These are phyloP conservation scores for Salvelinus fontinalis DNA, from an alignment of 2,113 vertebrate genomes.

Conservation along the genomic window DNA sequence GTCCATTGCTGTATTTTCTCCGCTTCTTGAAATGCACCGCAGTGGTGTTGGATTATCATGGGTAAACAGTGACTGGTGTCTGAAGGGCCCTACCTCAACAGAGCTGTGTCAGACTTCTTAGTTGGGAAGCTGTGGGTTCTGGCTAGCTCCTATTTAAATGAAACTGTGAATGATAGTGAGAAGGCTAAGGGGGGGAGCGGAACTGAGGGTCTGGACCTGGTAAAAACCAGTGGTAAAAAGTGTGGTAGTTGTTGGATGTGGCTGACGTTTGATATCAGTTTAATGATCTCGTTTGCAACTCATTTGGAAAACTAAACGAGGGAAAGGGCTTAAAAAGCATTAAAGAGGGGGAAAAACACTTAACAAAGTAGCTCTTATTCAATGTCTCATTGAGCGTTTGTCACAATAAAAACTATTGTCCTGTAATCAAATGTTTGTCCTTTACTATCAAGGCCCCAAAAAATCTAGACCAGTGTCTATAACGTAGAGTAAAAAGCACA, in stretches of 20 bases:
- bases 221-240: constrained; percentile 39
- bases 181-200: neutral
- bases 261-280: constrained; percentile 58
- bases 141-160: constrained; percentile 59
- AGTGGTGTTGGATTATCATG: neutral
- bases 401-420: neutral
- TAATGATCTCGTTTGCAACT: constrained; percentile 49
- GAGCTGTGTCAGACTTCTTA: constrained; percentile 46
- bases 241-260: constrained; percentile 62
- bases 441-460: neutral
- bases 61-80: constrained; percentile 13
- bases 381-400: neutral
- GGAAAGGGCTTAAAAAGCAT: neutral
- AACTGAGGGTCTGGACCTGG: constrained; percentile 39
- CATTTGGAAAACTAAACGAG: constrained; percentile 33
- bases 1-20: neutral
- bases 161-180: constrained; percentile 57
- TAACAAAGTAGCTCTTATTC: constrained; percentile 15
- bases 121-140: constrained; percentile 50
- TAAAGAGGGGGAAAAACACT: neutral
- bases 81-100: constrained; percentile 46
- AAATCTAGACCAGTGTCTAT: neutral
- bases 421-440: neutral
- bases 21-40: neutral
- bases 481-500: neutral